Conservation (phyloP, 2,888 invertebrate species). For the Tipula confusa region DNA sequence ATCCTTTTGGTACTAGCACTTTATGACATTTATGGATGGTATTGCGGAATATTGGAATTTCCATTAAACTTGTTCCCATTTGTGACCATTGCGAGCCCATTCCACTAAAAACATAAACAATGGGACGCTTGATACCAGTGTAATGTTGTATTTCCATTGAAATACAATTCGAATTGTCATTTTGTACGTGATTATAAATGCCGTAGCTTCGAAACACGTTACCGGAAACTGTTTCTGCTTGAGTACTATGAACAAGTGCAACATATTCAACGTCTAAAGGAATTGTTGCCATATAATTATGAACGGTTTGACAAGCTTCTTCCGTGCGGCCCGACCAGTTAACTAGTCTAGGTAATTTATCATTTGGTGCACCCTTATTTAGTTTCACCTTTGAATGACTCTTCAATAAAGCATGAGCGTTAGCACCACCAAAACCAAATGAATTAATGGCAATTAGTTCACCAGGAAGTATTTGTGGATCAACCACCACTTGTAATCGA, state of each 20-base stretch:
- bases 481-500: constrained; percentile 67
- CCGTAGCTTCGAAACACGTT: constrained; percentile 75
- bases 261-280: constrained; percentile 61
- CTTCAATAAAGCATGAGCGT: constrained; percentile 53
- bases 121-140: constrained; percentile 61
- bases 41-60: constrained; percentile 65
- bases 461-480: constrained; percentile 63
- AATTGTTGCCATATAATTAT: constrained; percentile 59
- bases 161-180: constrained; percentile 45
- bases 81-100: constrained; percentile 87
- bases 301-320: constrained; percentile 62
- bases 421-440: constrained; percentile 91
- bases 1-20: constrained; percentile 56
- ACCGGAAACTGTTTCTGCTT: constrained; percentile 56
- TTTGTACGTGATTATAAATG: constrained; percentile 47
- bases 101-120: constrained; percentile 88
- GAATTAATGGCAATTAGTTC: constrained; percentile 81
- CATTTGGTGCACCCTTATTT: constrained; percentile 59
- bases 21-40: constrained; percentile 61
- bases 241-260: constrained; percentile 58
- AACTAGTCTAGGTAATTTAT: constrained; percentile 67
- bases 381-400: constrained; percentile 41
- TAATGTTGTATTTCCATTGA: constrained; percentile 58
- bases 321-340: constrained; percentile 75
- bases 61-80: constrained; percentile 74